These are phyloP conservation scores for Norana najaformis DNA, from an alignment of 2,888 invertebrate species.

Conservation along the genomic window DNA sequence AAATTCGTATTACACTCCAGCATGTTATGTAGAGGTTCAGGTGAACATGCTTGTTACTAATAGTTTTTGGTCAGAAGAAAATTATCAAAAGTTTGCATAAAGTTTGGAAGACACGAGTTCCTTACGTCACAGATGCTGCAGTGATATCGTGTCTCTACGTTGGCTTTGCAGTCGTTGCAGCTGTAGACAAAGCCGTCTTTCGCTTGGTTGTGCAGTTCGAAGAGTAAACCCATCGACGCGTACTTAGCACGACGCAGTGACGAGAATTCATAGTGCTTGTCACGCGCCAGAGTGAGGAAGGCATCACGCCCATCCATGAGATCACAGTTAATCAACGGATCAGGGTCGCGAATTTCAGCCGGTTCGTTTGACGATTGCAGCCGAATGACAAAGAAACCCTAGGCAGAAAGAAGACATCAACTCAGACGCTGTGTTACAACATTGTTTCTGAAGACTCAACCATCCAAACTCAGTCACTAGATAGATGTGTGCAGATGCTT, in stretches of 20 bases:
- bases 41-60: too few species aligned
- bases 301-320: conserved; percentile 99
- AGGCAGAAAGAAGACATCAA: conserved; percentile 34
- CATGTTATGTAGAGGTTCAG: too few species aligned
- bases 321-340: conserved; percentile 91
- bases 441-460: too few species aligned
- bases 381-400: conserved; percentile 97
- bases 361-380: conserved; percentile 86
- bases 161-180: conserved; percentile 93
- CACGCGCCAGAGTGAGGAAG: conserved; percentile 93
- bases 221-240: conserved; percentile 94
- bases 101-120: too few species aligned
- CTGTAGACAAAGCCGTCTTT: conserved; percentile 97
- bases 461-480: too few species aligned
- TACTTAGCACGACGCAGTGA: conserved; percentile 90
- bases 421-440: not conserved
- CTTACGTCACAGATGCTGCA: conserved; percentile 89
- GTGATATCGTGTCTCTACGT: conserved; percentile 94
- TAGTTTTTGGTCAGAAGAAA: too few species aligned
- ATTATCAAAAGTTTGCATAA: too few species aligned
- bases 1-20: too few species aligned
- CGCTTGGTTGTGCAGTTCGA: conserved; percentile 97
- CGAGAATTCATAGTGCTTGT: conserved; percentile 98
- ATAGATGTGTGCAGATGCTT: too few species aligned
- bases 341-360: conserved; percentile 88